Base-by-base conservation (phyloP, 2,888 invertebrate genomes). In the Schizotus pectinicornis region DNA sequence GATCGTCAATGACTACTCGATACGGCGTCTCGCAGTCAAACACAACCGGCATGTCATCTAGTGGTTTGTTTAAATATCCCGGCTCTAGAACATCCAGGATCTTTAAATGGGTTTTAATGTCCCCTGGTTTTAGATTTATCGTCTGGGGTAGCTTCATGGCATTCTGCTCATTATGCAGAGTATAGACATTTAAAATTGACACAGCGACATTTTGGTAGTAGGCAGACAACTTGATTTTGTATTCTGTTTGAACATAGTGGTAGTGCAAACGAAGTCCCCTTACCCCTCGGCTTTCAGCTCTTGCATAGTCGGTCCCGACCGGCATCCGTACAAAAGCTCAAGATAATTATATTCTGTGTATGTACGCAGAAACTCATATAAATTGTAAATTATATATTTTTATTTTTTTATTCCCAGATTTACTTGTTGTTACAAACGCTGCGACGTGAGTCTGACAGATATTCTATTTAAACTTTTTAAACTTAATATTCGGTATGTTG, bases 131-230 rank as follows among this genome's bases (percentile, higher is more conserved):
- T n/a, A n/a, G n/a, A n/a, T n/a, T n/a, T n/a, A n/a, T n/a, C n/a
- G n/a, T n/a, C n/a, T n/a, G n/a, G n/a, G n/a, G n/a, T n/a, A n/a
- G n/a, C n/a, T n/a, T n/a, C n/a, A n/a, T n/a, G n/a, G n/a, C n/a
- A n/a, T n/a, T n/a, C n/a, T n/a, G n/a, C 59, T 54, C 58, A 59
- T 63, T 62, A 60, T 62, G 61, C 59, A 59, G 65, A 65, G 64
- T 68, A 64, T 67, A 69, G 69, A 68, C 65, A 61, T 70, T 70
- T 69, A 61, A 70, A 71, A 71, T 66, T 71, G 70, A 71, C 71
- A 69, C 67, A 67, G 64, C 67, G 55, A 63, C 63, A 59, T 59
- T n/a, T n/a, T 50, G 56, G 62, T 59, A 59, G 58, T 59, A 53
- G 58, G 56, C 57, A 60, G 59, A 63, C 52, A 56, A 39, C 35